Conservation (phyloP, 2,113 vertebrate species). For the Notarius lentiginosus region DNA sequence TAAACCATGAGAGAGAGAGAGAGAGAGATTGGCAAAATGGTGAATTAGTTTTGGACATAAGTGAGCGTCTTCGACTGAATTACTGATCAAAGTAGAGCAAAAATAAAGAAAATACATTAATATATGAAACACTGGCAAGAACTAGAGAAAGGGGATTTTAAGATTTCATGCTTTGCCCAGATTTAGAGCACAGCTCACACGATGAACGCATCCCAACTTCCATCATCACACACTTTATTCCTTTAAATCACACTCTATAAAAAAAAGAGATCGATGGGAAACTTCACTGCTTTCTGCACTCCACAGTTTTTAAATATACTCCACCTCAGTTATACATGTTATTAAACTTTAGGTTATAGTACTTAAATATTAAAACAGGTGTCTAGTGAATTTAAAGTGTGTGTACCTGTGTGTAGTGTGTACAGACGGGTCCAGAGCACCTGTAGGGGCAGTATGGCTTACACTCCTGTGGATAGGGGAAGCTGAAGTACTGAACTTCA, state of each 20-base stretch:
- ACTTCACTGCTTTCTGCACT: background rate
- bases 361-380: background rate
- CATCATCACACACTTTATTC: background rate
- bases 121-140: no score
- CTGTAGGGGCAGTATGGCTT: constrained; percentile 92
- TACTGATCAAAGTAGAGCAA: no score
- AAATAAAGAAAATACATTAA: no score
- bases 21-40: no score
- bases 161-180: background rate
- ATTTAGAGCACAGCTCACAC: background rate
- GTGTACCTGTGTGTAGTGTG: constrained; percentile 95
- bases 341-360: background rate
- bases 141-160: no score
- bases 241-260: background rate
- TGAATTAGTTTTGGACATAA: no score
- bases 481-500: constrained; percentile 92
- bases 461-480: constrained; percentile 91
- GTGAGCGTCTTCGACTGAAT: no score
- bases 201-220: background rate
- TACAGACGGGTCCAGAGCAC: constrained; percentile 96
- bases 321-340: background rate
- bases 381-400: background rate
- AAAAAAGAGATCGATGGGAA: background rate
- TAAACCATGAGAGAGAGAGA: background rate
- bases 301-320: background rate